phyloP scores from a whole-genome alignment of 1,140 invertebrate species.

The Aphis craccivora region DNA sequence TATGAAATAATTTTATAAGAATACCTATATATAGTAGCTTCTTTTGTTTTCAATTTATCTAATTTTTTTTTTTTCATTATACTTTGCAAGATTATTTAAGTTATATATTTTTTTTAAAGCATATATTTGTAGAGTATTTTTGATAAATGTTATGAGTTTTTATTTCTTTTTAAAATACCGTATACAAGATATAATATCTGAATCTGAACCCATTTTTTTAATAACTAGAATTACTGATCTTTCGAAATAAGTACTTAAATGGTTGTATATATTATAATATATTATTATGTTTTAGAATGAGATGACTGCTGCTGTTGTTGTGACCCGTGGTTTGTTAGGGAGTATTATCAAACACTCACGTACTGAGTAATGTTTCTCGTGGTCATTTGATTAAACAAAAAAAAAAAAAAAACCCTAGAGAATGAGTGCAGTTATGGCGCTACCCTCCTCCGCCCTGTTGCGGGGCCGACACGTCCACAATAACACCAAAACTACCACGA shows the following conservation, averaged over 20 bases:
- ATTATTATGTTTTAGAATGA: background rate
- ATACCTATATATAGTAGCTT: background rate
- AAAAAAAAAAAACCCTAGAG: background rate
- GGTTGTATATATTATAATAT: background rate
- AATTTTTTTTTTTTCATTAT: background rate
- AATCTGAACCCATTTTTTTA: background rate
- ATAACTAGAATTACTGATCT: background rate
- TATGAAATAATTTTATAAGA: too few species aligned
- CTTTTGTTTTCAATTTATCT: background rate
- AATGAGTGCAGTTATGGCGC: background rate
- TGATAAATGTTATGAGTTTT: background rate
- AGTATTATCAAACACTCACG: background rate
- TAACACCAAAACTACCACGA: background rate
- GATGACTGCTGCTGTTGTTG: background rate
- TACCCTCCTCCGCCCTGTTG: background rate
- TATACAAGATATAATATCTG: too few species aligned
- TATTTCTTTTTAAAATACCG: background rate
- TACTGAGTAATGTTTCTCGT: background rate
- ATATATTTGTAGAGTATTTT: background rate
- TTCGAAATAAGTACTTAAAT: background rate
- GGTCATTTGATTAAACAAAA: constrained; percentile 21
- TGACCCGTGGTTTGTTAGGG: background rate
- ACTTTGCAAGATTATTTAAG: background rate
- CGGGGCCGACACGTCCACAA: background rate
- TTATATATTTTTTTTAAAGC: too few species aligned